phyloP scores from a whole-genome alignment of 2,113 vertebrate species.

The Phrynosoma platyrhinos region DNA sequence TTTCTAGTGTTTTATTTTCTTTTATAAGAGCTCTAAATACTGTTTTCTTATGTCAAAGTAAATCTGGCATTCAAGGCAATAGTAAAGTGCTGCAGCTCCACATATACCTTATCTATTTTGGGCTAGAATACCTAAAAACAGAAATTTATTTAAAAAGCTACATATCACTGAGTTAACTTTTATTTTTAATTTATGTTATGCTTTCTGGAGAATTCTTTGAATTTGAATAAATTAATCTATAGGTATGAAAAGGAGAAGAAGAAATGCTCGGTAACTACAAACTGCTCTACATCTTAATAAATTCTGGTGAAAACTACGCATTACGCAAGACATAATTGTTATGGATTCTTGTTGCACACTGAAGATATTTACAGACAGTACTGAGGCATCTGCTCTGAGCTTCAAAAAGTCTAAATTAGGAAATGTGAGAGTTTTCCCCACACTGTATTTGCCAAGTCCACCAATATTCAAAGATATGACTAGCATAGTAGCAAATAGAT shows the following conservation, averaged over 20 bases:
- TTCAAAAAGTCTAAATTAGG: constrained; percentile 25
- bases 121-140: too few species aligned
- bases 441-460: neutral
- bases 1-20: too few species aligned
- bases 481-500: neutral
- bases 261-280: neutral
- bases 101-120: too few species aligned
- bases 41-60: too few species aligned
- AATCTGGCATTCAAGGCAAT: too few species aligned
- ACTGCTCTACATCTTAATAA: neutral
- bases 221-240: neutral
- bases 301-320: neutral
- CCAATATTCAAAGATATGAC: constrained; percentile 1
- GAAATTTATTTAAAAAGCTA: too few species aligned
- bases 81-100: too few species aligned
- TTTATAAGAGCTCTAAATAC: too few species aligned
- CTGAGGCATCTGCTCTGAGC: constrained; percentile 11
- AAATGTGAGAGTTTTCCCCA: neutral
- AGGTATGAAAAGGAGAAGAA: neutral
- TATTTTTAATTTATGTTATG: neutral
- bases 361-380: neutral
- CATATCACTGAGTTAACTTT: neutral
- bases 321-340: constrained; percentile 2
- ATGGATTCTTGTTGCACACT: neutral
- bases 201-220: neutral